phyloP scores from a whole-genome alignment of 2,113 vertebrate species.

The Puffinus mauretanicus region DNA sequence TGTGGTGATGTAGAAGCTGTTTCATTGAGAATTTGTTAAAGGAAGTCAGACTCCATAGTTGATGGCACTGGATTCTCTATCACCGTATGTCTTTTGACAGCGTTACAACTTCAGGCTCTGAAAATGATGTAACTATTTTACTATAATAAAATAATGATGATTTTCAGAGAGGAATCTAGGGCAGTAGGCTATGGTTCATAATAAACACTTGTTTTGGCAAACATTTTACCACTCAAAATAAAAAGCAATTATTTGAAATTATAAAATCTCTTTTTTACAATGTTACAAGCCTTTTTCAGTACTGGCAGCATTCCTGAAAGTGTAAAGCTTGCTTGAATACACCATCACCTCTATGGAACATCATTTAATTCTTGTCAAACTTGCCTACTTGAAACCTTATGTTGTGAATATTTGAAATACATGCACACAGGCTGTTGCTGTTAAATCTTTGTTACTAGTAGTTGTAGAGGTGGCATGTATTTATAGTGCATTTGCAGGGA shows the following conservation, averaged over 20 bases:
- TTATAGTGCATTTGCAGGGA: not conserved
- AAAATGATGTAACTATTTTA: slow-evolving; percentile 8
- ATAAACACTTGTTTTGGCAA: not conserved
- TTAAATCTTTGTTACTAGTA: not conserved
- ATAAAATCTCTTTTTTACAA: not conserved
- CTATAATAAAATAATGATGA: slow-evolving; percentile 1
- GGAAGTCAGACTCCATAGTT: not conserved
- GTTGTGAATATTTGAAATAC: not conserved
- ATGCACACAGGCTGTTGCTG: not conserved
- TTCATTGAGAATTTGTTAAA: not conserved
- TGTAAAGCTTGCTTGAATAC: not conserved
- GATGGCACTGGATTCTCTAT: not conserved
- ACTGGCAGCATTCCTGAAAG: not conserved
- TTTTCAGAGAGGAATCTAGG: not conserved
- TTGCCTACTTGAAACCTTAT: not conserved
- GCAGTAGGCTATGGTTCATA: not conserved
- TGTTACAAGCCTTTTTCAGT: not conserved
- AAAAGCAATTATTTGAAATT: slow-evolving; percentile 12
- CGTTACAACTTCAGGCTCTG: not conserved
- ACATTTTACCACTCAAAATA: not conserved
- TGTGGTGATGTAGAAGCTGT: not conserved
- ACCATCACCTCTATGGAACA: not conserved
- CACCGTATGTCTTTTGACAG: not conserved
- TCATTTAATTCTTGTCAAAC: not conserved
- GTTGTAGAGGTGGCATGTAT: not conserved